These are phyloP conservation scores for Drosophila colorata DNA, from an alignment of 2,888 invertebrate genomes.

Conservation along the genomic window DNA sequence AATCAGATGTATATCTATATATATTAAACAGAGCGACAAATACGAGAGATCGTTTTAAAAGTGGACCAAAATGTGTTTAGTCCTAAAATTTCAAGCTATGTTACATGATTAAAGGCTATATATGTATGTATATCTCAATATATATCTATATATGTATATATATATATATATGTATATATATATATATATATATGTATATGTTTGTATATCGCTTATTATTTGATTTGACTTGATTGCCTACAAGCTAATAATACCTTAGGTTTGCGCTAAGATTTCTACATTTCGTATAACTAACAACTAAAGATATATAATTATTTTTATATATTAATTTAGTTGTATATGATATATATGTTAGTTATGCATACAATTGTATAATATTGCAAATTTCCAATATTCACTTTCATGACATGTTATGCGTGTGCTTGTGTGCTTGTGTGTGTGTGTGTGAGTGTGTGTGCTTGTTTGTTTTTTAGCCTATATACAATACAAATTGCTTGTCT, in stretches of 20 bases:
- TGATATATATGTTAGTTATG: constrained; percentile 47
- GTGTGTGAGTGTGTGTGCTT: constrained; percentile 15
- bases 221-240: constrained; percentile 78
- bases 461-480: constrained; percentile 45
- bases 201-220: constrained; percentile 58
- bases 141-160: constrained; percentile 17
- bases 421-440: constrained; percentile 15
- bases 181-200: constrained; percentile 29
- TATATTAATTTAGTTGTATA: constrained; percentile 25
- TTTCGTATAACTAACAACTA: constrained; percentile 39
- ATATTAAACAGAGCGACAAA: constrained; percentile 63
- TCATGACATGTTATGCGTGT: constrained; percentile 43
- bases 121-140: constrained; percentile 10
- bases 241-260: constrained; percentile 82
- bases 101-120: constrained; percentile 47
- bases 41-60: constrained; percentile 74
- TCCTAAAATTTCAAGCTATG: constrained; percentile 68
- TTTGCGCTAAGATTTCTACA: constrained; percentile 76
- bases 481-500: constrained; percentile 76
- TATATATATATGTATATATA: constrained; percentile 40
- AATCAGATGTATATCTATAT: constrained; percentile 28
- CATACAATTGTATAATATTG: constrained; percentile 76
- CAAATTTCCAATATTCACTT: constrained; percentile 71
- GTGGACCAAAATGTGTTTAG: constrained; percentile 48
- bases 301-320: constrained; percentile 29